These are phyloP conservation scores for Meliscaeva auricollis DNA, from an alignment of 2,888 invertebrate species.

Conservation along the genomic window DNA sequence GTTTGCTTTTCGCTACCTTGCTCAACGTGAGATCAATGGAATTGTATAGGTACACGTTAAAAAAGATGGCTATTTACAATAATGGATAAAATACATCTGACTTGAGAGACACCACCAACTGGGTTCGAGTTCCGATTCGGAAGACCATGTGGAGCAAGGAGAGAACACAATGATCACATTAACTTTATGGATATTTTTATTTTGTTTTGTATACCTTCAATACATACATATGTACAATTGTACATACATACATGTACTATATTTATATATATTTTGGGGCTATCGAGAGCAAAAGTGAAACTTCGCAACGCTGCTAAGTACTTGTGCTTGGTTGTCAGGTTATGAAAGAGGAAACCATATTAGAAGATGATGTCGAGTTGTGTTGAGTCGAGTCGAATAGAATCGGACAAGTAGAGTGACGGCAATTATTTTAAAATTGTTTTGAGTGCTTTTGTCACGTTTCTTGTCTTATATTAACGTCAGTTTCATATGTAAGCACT, in stretches of 20 bases:
- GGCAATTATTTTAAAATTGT: conserved; percentile 59
- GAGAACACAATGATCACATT: conserved; percentile 70
- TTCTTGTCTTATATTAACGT: conserved; percentile 50
- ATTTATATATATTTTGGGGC: conserved; percentile 13
- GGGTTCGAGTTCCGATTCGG: conserved; percentile 25
- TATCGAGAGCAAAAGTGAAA: conserved; percentile 69
- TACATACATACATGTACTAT: background rate
- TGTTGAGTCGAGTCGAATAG: background rate
- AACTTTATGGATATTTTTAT: conserved; percentile 36
- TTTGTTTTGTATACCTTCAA: background rate
- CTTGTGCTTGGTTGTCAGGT: conserved; percentile 53
- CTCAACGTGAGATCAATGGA: conserved; percentile 60
- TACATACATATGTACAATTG: too few species aligned
- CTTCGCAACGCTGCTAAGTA: conserved; percentile 70
- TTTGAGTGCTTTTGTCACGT: conserved; percentile 71
- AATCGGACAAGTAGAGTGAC: conserved; percentile 48
- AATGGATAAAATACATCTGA: conserved; percentile 16
- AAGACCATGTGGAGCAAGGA: conserved; percentile 54
- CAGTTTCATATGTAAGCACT: conserved; percentile 56
- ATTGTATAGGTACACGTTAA: conserved; percentile 34
- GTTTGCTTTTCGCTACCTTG: conserved; percentile 29
- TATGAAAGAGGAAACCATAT: conserved; percentile 63
- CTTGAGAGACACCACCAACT: conserved; percentile 38
- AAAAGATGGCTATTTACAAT: conserved; percentile 25
- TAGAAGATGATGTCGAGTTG: conserved; percentile 41